These are phyloP conservation scores for Teinopalpus imperialis DNA, from an alignment of 2,888 invertebrate species.

Conservation along the genomic window DNA sequence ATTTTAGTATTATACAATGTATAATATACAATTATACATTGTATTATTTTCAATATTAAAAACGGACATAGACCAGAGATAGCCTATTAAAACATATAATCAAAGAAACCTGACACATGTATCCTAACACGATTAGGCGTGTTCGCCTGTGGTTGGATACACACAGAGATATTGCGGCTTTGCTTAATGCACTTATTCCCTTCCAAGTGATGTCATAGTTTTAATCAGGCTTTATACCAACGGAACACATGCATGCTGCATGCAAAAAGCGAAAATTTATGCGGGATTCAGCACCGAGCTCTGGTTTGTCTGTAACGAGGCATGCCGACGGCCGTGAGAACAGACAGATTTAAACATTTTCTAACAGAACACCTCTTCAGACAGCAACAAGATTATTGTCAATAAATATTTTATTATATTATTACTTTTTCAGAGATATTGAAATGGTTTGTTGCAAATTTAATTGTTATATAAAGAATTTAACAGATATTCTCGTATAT, in stretches of 20 bases:
- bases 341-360: not conserved
- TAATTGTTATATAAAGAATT: too few relatives aligned
- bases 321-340: not conserved
- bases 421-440: too few relatives aligned
- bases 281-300: not conserved
- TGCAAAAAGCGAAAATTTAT: constrained; percentile 14
- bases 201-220: constrained; percentile 24
- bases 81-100: constrained; percentile 18
- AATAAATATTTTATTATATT: too few relatives aligned
- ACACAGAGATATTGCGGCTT: constrained; percentile 21
- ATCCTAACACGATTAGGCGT: constrained; percentile 25
- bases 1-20: too few relatives aligned
- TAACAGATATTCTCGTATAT: too few relatives aligned
- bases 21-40: too few relatives aligned
- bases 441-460: too few relatives aligned
- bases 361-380: not conserved
- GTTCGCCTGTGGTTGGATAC: constrained; percentile 22
- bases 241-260: constrained; percentile 6
- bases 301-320: not conserved
- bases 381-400: not conserved
- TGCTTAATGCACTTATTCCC: constrained; percentile 26
- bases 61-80: too few relatives aligned
- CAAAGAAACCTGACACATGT: constrained; percentile 27
- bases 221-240: constrained; percentile 18
- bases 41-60: too few relatives aligned